Evolutionary conservation across 53 echinoderm and acorn worm species (phyloP).

Genomic region (Mesocentrotus franciscanus): DNA sequence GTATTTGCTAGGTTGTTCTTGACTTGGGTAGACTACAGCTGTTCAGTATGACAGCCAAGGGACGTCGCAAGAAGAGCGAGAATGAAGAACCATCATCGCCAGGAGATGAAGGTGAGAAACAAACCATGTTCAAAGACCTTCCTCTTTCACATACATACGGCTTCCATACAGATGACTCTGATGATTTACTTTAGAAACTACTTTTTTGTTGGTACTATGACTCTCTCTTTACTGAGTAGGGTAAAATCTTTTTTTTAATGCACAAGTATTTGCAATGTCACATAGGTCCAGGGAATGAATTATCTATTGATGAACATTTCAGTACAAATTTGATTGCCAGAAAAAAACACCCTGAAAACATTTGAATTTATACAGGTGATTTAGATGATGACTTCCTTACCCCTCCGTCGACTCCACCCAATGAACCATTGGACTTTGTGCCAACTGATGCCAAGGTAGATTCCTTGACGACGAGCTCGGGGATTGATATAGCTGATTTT

Average conservation of each 20-base stretch:
- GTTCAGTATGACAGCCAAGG: slow-evolving; percentile 84
- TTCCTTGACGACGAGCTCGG: slow-evolving; percentile 9
- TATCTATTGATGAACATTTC: too few relatives aligned
- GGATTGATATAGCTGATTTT: slow-evolving; percentile 71
- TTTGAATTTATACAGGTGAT: slow-evolving; percentile 65
- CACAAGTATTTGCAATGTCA: too few relatives aligned
- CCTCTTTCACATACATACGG: too few relatives aligned
- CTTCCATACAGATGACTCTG: background rate
- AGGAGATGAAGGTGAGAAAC: slow-evolving; percentile 74
- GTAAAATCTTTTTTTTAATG: too few relatives aligned
- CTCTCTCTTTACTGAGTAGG: too few relatives aligned
- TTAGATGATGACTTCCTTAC: slow-evolving; percentile 96
- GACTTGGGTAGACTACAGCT: slow-evolving; percentile 95
- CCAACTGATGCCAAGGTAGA: background rate
- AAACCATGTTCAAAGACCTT: background rate
- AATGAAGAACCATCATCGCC: slow-evolving; percentile 37
- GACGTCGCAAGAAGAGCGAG: slow-evolving; percentile 68
- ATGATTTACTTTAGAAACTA: background rate
- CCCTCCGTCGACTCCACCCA: slow-evolving; percentile 92
- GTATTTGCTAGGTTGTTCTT: slow-evolving; percentile 77
- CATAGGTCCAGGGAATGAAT: too few relatives aligned
- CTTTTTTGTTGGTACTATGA: too few relatives aligned
- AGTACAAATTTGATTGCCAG: too few relatives aligned
- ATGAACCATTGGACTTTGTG: background rate
- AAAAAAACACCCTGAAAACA: too few relatives aligned